Evolutionary conservation across 2,797 vertebrate genomes (phyloP).

Genomic region (Leucoraja ocellata): DNA sequence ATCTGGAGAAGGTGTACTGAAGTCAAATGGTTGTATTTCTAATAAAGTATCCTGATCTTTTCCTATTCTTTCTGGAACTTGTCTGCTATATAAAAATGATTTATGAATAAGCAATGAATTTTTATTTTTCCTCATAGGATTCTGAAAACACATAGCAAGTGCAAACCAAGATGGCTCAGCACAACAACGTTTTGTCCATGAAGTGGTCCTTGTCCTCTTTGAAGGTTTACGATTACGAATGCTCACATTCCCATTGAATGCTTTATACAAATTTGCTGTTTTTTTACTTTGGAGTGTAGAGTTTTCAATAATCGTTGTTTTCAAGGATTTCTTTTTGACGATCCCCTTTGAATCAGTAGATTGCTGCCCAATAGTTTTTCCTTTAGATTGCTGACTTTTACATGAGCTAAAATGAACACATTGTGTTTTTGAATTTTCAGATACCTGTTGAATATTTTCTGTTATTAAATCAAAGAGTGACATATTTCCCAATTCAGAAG

Average conservation of each 20-base stretch:
- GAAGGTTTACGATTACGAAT: slow-evolving; percentile 45
- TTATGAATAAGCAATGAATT: slow-evolving; percentile 48
- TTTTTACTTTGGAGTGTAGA: slow-evolving; percentile 48
- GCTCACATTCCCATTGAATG: slow-evolving; percentile 48
- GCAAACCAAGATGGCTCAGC: slow-evolving; percentile 87
- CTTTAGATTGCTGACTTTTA: slow-evolving; percentile 51
- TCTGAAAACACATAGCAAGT: slow-evolving; percentile 68
- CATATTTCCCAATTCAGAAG: slow-evolving; percentile 51
- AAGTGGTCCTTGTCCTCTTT: slow-evolving; percentile 49
- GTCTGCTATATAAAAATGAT: slow-evolving; percentile 61
- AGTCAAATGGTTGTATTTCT: slow-evolving; percentile 74
- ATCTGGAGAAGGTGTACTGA: slow-evolving; percentile 88
- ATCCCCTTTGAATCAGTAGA: slow-evolving; percentile 71
- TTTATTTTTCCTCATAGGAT: slow-evolving; percentile 55
- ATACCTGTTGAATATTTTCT: slow-evolving; percentile 51
- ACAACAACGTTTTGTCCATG: slow-evolving; percentile 55
- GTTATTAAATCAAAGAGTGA: slow-evolving; percentile 61
- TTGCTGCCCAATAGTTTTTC: slow-evolving; percentile 46
- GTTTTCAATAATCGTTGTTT: slow-evolving; percentile 41
- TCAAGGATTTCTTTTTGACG: slow-evolving; percentile 54
- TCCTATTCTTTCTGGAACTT: slow-evolving; percentile 57
- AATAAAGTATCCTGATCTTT: slow-evolving; percentile 59
- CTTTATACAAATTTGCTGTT: slow-evolving; percentile 45
- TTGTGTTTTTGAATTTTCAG: slow-evolving; percentile 46
- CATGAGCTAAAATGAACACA: slow-evolving; percentile 42